Percentiles rank a stretch among this genome's conserved stretches.
Evolutionary conservation across 1,140 invertebrate species (phyloP).

Genomic region (Metopolophium dirhodum): DNA sequence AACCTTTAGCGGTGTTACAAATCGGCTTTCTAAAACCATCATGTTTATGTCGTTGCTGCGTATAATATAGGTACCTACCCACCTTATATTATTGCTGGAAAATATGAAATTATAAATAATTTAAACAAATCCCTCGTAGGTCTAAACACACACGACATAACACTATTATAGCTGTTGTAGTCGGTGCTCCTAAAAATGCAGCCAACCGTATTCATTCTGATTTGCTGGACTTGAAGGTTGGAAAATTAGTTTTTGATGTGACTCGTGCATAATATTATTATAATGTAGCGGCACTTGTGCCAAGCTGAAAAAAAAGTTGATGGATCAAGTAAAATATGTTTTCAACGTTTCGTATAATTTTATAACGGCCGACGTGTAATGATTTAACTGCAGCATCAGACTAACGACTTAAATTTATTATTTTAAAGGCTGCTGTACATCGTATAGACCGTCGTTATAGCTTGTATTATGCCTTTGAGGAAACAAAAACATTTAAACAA

Average conservation of each 20-base stretch:
- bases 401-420: background rate
- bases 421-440: background rate
- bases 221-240: slow-evolving; percentile 36
- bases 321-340: slow-evolving; percentile 11
- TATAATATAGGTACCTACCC: too few species aligned
- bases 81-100: background rate
- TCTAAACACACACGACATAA: background rate
- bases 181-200: background rate
- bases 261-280: background rate
- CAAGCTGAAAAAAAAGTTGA: background rate
- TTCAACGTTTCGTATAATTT: background rate
- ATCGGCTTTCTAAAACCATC: background rate
- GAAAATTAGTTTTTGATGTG: slow-evolving; percentile 40
- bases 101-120: background rate
- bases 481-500: background rate
- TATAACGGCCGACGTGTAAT: background rate
- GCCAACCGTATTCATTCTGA: background rate
- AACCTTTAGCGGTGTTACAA: background rate
- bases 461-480: background rate
- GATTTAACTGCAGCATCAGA: background rate
- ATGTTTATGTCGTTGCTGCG: background rate
- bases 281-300: background rate
- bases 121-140: background rate
- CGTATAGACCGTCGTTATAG: background rate
- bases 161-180: background rate